Conservation (phyloP, 2,113 vertebrate genomes). For the Cryptotis parvus region DNA sequence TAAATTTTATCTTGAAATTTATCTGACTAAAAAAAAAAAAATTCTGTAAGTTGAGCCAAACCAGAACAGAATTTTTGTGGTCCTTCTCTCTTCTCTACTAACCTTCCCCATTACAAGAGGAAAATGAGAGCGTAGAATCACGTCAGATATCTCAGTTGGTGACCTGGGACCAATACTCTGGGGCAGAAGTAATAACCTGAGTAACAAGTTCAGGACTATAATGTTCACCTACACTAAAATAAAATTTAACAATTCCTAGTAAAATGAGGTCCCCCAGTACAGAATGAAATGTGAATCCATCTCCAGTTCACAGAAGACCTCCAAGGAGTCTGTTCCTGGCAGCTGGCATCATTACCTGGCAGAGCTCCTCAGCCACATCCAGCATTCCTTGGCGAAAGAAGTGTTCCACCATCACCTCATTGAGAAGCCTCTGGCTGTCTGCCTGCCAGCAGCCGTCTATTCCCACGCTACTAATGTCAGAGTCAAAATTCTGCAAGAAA, state of each 20-base stretch:
- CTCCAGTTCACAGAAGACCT: not conserved
- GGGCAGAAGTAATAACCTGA: not conserved
- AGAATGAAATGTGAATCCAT: not conserved
- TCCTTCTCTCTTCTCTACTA: constrained; percentile 17
- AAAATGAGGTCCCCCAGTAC: constrained; percentile 4
- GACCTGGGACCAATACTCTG: not conserved
- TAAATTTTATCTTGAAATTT: constrained; percentile 52
- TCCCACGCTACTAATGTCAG: constrained; percentile 92
- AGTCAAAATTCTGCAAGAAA: constrained; percentile 90
- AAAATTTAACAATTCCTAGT: constrained; percentile 1
- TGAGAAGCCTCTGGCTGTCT: constrained; percentile 92
- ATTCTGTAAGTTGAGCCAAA: not conserved
- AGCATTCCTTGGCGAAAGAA: constrained; percentile 93
- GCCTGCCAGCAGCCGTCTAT: constrained; percentile 93
- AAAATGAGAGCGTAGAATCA: not conserved
- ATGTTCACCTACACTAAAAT: not conserved
- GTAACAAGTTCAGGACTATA: not conserved
- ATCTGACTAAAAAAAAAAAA: not conserved
- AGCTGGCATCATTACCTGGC: constrained; percentile 89
- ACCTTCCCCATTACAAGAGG: not conserved
- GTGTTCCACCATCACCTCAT: constrained; percentile 93
- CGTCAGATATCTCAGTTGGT: not conserved
- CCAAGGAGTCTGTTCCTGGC: not conserved
- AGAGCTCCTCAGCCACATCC: constrained; percentile 92
- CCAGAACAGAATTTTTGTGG: not conserved